Evolutionary conservation across 2,113 vertebrate genomes (phyloP), one percentile per base, ranked within the genome.

Genomic region (Vidua chalybeata): DNA sequence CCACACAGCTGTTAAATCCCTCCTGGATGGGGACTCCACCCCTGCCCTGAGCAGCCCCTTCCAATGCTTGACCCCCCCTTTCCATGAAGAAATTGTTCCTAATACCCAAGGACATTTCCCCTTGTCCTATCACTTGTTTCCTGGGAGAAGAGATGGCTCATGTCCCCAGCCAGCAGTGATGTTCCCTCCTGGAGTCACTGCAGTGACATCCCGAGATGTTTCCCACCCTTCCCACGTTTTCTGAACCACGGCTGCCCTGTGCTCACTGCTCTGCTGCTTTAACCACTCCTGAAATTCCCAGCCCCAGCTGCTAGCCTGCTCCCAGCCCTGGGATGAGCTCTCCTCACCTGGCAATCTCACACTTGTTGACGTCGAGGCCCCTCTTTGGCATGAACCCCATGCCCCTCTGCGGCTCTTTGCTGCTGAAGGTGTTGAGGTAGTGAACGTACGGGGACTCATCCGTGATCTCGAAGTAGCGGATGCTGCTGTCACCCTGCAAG

Each of bases 311-410:
- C 71, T 48, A 59, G 41, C 61, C 33, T 30, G 72, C 73, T 67
- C 45, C 71, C 59, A 59, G 41, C 61, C 33, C 33, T 3, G 3
- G 58, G 41, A 31, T 24, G 37, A 37, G 62, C 87, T 2, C 33
- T 55, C 33, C 66, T 97, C 94, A 99, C 99, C 99, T 99, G 91
- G 99, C 98, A 21, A 99, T 99, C 98, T 99, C 99, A 61, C 99
- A 99, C 97, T 99, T 99, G 98, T 99, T 99, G 88, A 99, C 99
- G 9, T 99, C 99, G 1, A 99, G 98, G 62, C 99, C 99, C 94
- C 99, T 98, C 97, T 99, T 99, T 89, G 99, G 98, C 99, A 99
- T 99, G 98, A 98, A 99, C 26, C 99, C 99, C 99, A 99, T 99
- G n/a, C 99, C 99, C 77, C 99, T 97, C 98, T 99, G 99, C 10